A percentile compares a stretch with the other conserved stretches of the same genome.
Evolutionary conservation across 1,140 invertebrate species (phyloP).

Genomic region (Drosophila pseudoananassae): DNA sequence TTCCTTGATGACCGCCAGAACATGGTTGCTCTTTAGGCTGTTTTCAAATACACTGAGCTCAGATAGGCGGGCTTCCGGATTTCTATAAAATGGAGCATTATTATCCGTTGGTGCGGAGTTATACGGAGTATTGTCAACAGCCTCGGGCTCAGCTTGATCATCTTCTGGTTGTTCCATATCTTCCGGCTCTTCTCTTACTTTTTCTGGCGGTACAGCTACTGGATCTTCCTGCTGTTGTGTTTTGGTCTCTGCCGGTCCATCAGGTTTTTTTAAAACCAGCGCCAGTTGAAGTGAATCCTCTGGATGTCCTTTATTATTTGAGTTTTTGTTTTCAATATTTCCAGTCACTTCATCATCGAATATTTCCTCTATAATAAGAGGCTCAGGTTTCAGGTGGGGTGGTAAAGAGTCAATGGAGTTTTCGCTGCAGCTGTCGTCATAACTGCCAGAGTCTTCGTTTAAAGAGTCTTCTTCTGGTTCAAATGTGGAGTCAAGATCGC

Average conservation of each 20-base stretch:
- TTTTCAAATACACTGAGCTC: conserved; percentile 59
- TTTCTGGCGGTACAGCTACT: background rate
- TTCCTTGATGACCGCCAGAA: conserved; percentile 58
- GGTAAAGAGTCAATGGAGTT: conserved; percentile 14
- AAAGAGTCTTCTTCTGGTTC: background rate
- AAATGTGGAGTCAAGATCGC: background rate
- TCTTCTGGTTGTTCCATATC: background rate
- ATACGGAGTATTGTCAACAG: too few species aligned
- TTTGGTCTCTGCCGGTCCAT: too few species aligned
- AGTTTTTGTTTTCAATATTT: background rate
- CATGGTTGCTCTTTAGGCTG: conserved; percentile 54
- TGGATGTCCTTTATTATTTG: background rate
- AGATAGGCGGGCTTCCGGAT: background rate
- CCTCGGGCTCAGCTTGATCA: background rate
- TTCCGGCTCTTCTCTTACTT: background rate
- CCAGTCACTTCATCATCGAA: conserved; percentile 5
- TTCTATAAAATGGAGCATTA: conserved; percentile 9
- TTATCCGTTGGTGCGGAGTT: background rate
- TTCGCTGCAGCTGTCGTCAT: conserved; percentile 11
- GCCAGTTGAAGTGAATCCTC: too few species aligned
- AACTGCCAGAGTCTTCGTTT: conserved; percentile 1
- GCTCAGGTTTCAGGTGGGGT: conserved; percentile 8
- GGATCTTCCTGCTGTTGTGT: background rate
- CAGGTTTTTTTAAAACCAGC: background rate
- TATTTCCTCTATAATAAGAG: conserved; percentile 29